Conservation (phyloP, 92 coral and sea anemone genomes). For the Porites lobata region DNA sequence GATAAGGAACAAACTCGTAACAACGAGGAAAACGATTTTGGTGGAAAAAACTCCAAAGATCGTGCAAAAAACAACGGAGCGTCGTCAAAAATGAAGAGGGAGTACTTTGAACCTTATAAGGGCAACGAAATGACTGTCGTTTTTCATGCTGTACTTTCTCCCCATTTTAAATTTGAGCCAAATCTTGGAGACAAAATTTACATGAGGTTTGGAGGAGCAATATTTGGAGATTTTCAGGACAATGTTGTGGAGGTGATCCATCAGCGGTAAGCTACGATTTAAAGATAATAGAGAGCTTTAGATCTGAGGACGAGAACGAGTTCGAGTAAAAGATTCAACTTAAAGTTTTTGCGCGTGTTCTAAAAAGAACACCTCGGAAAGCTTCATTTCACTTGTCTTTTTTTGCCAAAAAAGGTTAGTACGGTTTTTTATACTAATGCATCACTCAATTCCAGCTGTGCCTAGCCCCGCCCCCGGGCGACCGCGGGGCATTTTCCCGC, state of each 20-base stretch:
- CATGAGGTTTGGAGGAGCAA: conserved; percentile 53
- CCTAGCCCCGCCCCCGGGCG: too few relatives aligned
- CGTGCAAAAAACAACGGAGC: neutral
- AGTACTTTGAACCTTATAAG: neutral
- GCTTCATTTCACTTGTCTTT: too few relatives aligned
- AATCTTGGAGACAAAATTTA: conserved; percentile 39
- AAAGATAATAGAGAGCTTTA: too few relatives aligned
- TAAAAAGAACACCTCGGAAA: too few relatives aligned
- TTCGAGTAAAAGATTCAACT: too few relatives aligned
- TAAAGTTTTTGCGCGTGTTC: too few relatives aligned
- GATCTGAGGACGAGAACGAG: too few relatives aligned
- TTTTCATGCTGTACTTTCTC: conserved; percentile 74
- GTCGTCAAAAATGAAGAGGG: neutral
- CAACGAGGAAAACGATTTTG: neutral
- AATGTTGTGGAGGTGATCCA: conserved; percentile 49
- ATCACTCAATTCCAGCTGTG: too few relatives aligned
- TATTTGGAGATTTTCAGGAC: conserved; percentile 27
- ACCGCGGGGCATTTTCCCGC: too few relatives aligned
- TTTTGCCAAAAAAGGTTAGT: too few relatives aligned
- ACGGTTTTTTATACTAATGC: too few relatives aligned
- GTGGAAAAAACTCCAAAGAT: neutral
- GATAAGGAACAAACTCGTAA: neutral
- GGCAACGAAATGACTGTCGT: conserved; percentile 42
- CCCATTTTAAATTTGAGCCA: conserved; percentile 66
- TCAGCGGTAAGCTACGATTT: conserved; percentile 28